Evolutionary conservation across 2,113 vertebrate genomes (phyloP).

Genomic region (Agelaius tricolor): DNA sequence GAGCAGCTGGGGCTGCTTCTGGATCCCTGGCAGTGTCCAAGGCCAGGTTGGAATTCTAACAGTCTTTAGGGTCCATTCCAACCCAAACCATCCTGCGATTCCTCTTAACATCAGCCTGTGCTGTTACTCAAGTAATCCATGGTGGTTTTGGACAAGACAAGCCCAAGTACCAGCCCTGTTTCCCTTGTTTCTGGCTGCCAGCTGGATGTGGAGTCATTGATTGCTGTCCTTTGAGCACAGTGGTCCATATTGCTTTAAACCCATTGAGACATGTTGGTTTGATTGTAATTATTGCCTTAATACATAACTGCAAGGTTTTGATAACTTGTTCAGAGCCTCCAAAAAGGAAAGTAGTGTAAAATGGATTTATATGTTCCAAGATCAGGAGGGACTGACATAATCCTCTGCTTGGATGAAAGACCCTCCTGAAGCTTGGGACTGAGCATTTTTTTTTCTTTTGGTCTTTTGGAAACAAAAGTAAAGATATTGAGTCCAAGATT

Average conservation of each 20-base stretch:
- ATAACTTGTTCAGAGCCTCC: neutral
- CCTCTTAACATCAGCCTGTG: neutral
- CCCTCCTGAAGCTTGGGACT: neutral
- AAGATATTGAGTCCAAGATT: neutral
- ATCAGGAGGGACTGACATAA: neutral
- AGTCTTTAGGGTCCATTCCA: neutral
- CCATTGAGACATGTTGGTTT: accelerated
- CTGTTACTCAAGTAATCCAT: neutral
- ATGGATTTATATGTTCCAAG: neutral
- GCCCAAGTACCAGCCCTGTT: neutral
- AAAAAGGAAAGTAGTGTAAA: neutral
- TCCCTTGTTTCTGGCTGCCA: neutral
- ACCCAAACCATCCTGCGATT: neutral
- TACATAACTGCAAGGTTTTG: neutral
- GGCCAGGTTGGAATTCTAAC: neutral
- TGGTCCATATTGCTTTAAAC: neutral
- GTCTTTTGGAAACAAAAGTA: neutral
- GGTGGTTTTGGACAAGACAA: neutral
- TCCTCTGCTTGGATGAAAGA: neutral
- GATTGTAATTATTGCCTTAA: neutral
- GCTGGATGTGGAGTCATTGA: neutral
- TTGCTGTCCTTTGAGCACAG: neutral
- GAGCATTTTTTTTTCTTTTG: neutral
- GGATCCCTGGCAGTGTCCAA: neutral
- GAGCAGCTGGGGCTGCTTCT: neutral